Evolutionary conservation across 2,797 vertebrate species (phyloP).

Genomic region (Sarcoramphus papa): DNA sequence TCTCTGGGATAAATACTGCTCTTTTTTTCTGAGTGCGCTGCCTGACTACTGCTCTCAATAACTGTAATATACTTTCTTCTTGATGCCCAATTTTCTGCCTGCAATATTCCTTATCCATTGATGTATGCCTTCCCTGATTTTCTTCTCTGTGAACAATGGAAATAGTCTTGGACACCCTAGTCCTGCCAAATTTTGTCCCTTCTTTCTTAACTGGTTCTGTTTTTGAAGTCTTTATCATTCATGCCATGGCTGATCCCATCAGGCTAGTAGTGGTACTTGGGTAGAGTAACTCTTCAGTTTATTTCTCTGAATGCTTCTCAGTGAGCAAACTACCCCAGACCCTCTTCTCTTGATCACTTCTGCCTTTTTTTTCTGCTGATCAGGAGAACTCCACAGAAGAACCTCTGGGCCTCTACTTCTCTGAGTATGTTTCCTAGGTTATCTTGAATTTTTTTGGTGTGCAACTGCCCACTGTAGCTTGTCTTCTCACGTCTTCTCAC

Average conservation of each 20-base stretch:
- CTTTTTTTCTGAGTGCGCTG: background rate
- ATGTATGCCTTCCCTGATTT: background rate
- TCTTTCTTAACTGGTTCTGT: background rate
- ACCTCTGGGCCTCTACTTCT: background rate
- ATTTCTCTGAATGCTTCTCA: background rate
- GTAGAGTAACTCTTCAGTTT: background rate
- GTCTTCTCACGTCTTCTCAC: background rate
- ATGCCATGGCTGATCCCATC: background rate
- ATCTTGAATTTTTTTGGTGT: background rate
- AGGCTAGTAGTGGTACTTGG: background rate
- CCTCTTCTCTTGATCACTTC: background rate
- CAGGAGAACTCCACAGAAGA: background rate
- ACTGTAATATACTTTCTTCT: background rate
- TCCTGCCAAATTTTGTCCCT: background rate
- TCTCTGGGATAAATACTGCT: background rate
- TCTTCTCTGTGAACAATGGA: background rate
- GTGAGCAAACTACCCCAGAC: background rate
- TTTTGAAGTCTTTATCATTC: background rate
- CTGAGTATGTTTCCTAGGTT: background rate
- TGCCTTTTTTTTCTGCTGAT: background rate
- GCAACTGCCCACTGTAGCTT: background rate
- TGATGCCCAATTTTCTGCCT: background rate
- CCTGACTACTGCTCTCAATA: background rate
- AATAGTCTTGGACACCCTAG: background rate
- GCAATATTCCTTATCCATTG: background rate